Evolutionary conservation across 2,113 vertebrate genomes (phyloP).

Genomic region (Parotia lawesii): DNA sequence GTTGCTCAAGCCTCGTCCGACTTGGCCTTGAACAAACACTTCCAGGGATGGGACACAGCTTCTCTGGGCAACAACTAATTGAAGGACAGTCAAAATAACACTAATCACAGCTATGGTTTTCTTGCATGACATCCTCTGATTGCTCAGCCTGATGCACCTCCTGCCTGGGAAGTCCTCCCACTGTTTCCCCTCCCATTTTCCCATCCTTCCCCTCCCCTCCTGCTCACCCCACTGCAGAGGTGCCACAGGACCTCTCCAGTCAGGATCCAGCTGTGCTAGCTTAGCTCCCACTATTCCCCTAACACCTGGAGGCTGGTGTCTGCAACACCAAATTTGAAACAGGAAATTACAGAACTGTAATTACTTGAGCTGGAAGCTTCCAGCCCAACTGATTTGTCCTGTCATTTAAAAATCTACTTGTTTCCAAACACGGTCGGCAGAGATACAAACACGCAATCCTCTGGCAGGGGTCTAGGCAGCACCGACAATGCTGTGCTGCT

Average conservation of each 20-base stretch:
- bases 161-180: background rate
- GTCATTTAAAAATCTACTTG: background rate
- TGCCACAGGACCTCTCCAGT: fast-evolving
- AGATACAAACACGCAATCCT: background rate
- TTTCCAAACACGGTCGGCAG: background rate
- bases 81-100: background rate
- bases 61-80: background rate
- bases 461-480: background rate
- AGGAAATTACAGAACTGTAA: background rate
- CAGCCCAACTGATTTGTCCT: background rate
- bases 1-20: fast-evolving
- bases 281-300: background rate
- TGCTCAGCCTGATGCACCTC: background rate
- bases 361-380: background rate
- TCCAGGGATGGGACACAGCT: background rate
- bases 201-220: background rate
- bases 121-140: background rate
- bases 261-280: background rate
- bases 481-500: fast-evolving
- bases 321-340: background rate
- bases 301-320: background rate
- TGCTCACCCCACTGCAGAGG: background rate
- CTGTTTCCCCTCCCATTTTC: fast-evolving
- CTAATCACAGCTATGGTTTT: fast-evolving
- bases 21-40: no score